A percentile compares a stretch with the other conserved stretches of the same genome.
These are phyloP conservation scores for Eptatretus atami DNA, from an alignment of 2,797 vertebrate genomes.

Conservation along the genomic window DNA sequence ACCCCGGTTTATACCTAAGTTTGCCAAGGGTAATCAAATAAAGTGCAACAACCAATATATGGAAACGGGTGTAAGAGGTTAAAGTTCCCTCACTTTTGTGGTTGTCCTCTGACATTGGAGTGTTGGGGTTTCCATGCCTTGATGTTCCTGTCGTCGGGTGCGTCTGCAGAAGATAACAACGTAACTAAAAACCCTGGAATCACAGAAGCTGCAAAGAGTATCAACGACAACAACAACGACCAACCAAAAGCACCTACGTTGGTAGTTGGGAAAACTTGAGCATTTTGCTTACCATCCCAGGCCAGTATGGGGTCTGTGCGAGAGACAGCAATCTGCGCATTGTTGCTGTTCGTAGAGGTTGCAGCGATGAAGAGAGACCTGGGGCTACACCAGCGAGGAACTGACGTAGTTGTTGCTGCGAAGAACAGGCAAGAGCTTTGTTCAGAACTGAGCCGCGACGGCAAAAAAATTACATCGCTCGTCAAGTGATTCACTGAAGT, in stretches of 20 bases:
- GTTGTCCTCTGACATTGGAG: constrained; percentile 90
- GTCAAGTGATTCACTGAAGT: too few relatives aligned
- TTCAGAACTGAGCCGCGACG: too few relatives aligned
- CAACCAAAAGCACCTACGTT: constrained; percentile 24
- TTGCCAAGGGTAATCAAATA: too few relatives aligned
- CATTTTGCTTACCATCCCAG: constrained; percentile 87
- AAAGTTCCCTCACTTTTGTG: constrained; percentile 34
- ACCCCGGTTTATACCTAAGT: too few relatives aligned
- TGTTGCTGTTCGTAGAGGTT: constrained; percentile 63
- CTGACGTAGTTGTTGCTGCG: constrained; percentile 86
- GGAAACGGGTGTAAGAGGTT: too few relatives aligned
- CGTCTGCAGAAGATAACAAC: constrained; percentile 23
- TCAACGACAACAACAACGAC: not conserved
- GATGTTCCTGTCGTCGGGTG: constrained; percentile 73
- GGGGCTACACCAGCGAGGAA: constrained; percentile 63
- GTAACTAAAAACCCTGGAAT: not conserved
- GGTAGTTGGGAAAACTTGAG: constrained; percentile 62
- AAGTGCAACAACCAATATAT: too few relatives aligned
- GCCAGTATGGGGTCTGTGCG: constrained; percentile 86
- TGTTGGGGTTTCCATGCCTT: constrained; percentile 81
- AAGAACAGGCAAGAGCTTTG: constrained; percentile 7
- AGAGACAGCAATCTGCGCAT: constrained; percentile 87
- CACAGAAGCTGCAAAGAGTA: not conserved
- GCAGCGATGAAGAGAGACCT: constrained; percentile 75
- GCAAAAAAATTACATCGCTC: too few relatives aligned